Evolutionary conservation across 2,113 vertebrate species (phyloP).

Genomic region (Tyrannus savana): DNA sequence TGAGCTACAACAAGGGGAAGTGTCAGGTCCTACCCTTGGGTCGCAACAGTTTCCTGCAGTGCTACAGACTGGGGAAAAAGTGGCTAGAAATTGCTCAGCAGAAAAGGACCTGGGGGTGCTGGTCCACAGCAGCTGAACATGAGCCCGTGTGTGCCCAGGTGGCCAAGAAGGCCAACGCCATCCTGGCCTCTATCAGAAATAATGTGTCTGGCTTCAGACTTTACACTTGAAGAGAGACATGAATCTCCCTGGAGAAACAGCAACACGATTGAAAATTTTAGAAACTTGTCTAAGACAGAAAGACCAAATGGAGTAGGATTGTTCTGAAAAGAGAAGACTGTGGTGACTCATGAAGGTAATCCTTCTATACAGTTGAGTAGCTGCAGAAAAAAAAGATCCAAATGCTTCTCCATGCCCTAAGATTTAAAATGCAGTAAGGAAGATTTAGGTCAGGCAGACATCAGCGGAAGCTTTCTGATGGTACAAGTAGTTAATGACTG

Average conservation of each 20-base stretch:
- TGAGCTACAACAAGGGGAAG: background rate
- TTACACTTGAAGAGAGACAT: background rate
- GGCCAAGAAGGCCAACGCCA: background rate
- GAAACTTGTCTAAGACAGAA: background rate
- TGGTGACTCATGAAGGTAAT: background rate
- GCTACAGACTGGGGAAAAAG: background rate
- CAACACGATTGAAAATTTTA: background rate
- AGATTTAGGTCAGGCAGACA: background rate
- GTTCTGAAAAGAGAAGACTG: background rate
- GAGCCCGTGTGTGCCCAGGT: background rate
- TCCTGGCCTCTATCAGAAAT: background rate
- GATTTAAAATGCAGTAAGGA: background rate
- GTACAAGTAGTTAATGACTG: background rate
- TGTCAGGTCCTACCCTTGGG: background rate
- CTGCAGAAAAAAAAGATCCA: background rate
- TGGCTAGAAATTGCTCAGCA: background rate
- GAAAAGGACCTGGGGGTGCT: background rate
- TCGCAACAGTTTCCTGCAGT: background rate
- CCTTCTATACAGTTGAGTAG: background rate
- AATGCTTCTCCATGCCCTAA: background rate
- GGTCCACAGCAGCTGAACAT: background rate
- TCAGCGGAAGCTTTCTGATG: background rate
- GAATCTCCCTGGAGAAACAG: background rate
- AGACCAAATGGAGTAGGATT: background rate
- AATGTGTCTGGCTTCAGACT: background rate